A percentile compares a stretch with the other conserved stretches of the same genome.
These are phyloP conservation scores for Symphodus melops DNA, from an alignment of 2,113 vertebrate species.

Conservation along the genomic window DNA sequence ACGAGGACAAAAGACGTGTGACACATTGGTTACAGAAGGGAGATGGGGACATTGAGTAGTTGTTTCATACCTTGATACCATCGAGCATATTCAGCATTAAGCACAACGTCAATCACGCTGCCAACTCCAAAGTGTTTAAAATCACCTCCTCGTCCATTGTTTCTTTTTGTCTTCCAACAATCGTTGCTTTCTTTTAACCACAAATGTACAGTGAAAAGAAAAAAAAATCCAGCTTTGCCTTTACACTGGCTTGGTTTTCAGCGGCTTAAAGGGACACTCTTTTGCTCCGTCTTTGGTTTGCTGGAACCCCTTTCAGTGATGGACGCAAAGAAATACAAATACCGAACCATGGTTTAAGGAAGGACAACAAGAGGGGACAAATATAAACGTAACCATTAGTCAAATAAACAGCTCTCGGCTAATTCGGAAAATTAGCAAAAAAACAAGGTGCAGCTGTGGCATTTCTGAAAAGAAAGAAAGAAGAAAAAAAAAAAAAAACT, in stretches of 20 bases:
- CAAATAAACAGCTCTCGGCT: constrained; percentile 71
- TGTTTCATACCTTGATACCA: constrained; percentile 53
- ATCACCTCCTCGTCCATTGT: constrained; percentile 52
- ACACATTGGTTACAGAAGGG: constrained; percentile 75
- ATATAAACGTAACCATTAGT: constrained; percentile 50
- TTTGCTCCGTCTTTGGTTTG: constrained; percentile 84
- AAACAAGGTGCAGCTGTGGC: constrained; percentile 72
- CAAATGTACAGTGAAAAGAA: constrained; percentile 62
- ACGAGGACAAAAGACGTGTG: constrained; percentile 70
- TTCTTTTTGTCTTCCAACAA: constrained; percentile 24
- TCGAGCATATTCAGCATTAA: constrained; percentile 70
- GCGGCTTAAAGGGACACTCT: constrained; percentile 82
- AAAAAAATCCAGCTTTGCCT: constrained; percentile 58
- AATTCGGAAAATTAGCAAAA: constrained; percentile 76
- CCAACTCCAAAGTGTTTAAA: constrained; percentile 58
- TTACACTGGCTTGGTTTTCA: constrained; percentile 70
- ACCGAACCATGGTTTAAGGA: constrained; percentile 61
- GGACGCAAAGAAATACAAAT: constrained; percentile 66
- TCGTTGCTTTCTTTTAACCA: constrained; percentile 45
- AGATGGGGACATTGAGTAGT: constrained; percentile 70
- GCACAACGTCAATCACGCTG: constrained; percentile 61
- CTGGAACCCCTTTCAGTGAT: constrained; percentile 72
- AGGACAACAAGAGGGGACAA: constrained; percentile 64
- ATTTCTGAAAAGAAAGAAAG: constrained; percentile 35
- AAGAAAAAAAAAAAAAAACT: constrained; percentile 47